These are phyloP conservation scores for Cephus nigrinus DNA, from an alignment of 2,888 invertebrate species.

Conservation along the genomic window DNA sequence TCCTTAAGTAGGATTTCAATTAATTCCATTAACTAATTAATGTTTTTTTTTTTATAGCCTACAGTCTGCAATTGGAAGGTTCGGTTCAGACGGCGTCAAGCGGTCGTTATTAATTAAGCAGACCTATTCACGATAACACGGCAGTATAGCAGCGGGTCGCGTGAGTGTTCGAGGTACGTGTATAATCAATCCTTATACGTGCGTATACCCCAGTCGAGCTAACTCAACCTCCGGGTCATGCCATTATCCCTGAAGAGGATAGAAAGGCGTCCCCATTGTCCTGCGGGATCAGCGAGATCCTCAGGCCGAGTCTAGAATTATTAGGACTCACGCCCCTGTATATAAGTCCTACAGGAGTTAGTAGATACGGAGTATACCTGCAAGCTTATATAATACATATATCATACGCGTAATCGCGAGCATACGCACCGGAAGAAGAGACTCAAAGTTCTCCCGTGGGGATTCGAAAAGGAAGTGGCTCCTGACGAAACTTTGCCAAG, in stretches of 20 bases:
- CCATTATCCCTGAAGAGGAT: not conserved
- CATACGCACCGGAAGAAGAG: not conserved
- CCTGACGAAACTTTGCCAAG: not conserved
- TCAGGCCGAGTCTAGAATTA: not conserved
- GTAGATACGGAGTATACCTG: not conserved
- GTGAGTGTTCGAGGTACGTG: not conserved
- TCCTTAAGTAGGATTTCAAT: slow-evolving; percentile 46
- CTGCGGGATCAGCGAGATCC: not conserved
- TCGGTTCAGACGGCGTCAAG: not conserved
- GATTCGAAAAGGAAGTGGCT: not conserved
- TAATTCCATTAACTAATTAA: slow-evolving; percentile 52
- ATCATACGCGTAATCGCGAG: not conserved
- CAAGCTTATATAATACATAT: not conserved
- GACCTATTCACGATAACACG: not conserved
- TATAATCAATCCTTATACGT: not conserved
- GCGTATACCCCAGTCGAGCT: not conserved
- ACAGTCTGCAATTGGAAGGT: not conserved
- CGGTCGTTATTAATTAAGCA: not conserved
- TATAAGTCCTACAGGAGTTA: not conserved
- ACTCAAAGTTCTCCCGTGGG: not conserved
- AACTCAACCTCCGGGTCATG: not conserved
- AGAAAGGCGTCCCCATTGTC: not conserved
- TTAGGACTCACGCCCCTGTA: not conserved
- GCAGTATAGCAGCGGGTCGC: not conserved
- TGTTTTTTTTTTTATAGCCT: slow-evolving; percentile 38